Percentiles rank a stretch among this genome's conserved stretches.
Evolutionary conservation across 2,797 vertebrate species (phyloP).

Genomic region (Sebastes variabilis): DNA sequence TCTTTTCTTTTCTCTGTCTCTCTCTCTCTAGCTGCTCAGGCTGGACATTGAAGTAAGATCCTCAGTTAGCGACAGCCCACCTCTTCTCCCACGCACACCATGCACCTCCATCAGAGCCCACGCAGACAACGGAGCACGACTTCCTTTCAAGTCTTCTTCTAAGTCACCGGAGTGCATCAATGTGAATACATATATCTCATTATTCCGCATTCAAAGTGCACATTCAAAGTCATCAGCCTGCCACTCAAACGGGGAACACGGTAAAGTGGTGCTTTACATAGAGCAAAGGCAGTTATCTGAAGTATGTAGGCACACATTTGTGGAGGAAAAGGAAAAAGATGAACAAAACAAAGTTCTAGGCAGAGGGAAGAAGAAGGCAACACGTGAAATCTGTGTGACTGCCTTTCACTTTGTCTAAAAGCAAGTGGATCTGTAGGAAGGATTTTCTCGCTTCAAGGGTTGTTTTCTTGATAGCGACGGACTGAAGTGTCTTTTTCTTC

Average conservation of each 20-base stretch:
- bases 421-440: not conserved
- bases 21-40: slow-evolving; percentile 1
- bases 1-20: not conserved
- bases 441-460: not conserved
- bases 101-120: slow-evolving; percentile 25
- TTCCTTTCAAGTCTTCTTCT: slow-evolving; percentile 53
- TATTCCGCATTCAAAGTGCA: slow-evolving; percentile 33
- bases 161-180: slow-evolving; percentile 35
- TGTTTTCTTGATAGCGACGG: not conserved
- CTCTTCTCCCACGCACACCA: slow-evolving; percentile 21
- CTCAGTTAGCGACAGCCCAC: slow-evolving; percentile 13
- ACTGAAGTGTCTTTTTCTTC: not conserved
- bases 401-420: not conserved
- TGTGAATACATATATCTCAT: slow-evolving; percentile 46
- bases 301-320: not conserved
- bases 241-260: slow-evolving; percentile 4
- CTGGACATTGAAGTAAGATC: slow-evolving; percentile 33
- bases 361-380: not conserved
- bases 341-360: not conserved
- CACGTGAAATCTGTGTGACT: not conserved
- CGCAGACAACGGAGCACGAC: slow-evolving; percentile 14
- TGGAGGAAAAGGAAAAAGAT: not conserved
- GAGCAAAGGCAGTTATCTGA: slow-evolving; percentile 16
- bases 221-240: slow-evolving; percentile 20
- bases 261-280: not conserved